Evolutionary conservation across 2,888 invertebrate genomes (phyloP), one percentile per base, ranked within the genome.

Genomic region (Clitarchus hookeri): DNA sequence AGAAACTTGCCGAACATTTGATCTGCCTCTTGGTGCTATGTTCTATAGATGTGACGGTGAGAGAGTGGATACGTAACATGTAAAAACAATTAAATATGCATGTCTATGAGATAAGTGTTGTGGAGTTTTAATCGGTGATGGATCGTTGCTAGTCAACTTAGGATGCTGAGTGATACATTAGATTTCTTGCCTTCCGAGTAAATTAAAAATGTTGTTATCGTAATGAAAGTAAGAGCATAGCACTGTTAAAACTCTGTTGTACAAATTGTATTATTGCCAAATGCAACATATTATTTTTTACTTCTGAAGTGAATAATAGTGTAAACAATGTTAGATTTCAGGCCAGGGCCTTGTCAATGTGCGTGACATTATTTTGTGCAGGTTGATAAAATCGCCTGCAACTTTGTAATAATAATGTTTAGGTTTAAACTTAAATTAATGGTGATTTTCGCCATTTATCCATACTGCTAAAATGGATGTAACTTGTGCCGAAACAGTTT

Each of bases 1-100:
- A 65, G 48, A 65, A 16, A 65, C 65, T 65, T 65, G 65, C 65
- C 65, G 65, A 65, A 65, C 19, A 65, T 65, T 65, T 16, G 19
- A 65, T 65, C 65, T 65, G 65, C 65, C 65, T 65, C 65, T 65
- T 65, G 65, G 65, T 65, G 65, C 65, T 65, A 65, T 65, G 65
- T 65, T 65, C 65, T 65, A n/a, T 65, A 65, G 23, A 6, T 65
- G 65, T 65, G 65, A 16, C 16, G 19, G 65, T 23, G 11, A 65
- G 0, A 65, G 65, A 65, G 16, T 65, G 65, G 23, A 9, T 65
- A 23, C 16, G n/a, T n/a, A 23, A 23, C n/a, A 19, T 65, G 65
- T 65, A 65, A 65, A 65, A 8, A 65, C 12, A 48, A 16, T 23
- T 16, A 65, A 0, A 16, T 23, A 65, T 65, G 23, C 65, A 65